These are phyloP conservation scores for Plagodis dolabraria DNA, from an alignment of 2,888 invertebrate species.

Conservation along the genomic window DNA sequence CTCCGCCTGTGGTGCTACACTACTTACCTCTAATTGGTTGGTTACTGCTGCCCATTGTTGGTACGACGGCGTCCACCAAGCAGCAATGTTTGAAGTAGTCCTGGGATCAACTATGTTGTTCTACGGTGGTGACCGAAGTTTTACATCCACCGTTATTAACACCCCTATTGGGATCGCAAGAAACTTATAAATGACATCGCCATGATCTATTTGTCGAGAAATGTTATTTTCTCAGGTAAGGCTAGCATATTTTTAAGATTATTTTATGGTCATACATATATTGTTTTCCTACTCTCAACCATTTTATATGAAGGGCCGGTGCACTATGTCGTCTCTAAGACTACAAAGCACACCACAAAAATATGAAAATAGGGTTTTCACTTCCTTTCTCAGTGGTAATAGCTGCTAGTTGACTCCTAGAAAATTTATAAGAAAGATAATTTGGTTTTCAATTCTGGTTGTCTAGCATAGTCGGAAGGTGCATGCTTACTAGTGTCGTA, in stretches of 20 bases:
- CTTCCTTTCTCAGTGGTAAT: background rate
- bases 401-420: background rate
- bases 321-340: too few species aligned
- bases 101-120: constrained; percentile 57
- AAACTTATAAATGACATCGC: constrained; percentile 58
- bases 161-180: constrained; percentile 49
- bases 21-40: constrained; percentile 49
- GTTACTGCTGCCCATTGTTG: constrained; percentile 70
- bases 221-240: constrained; percentile 48
- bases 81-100: constrained; percentile 53
- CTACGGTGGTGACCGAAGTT: constrained; percentile 55
- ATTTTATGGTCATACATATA: constrained; percentile 12
- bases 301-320: too few species aligned
- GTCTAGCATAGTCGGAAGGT: too few species aligned
- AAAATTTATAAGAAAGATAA: too few species aligned
- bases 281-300: too few species aligned
- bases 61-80: constrained; percentile 55
- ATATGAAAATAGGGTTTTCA: too few species aligned
- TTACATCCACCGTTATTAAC: constrained; percentile 51
- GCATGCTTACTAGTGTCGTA: too few species aligned
- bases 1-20: constrained; percentile 61
- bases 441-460: too few species aligned
- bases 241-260: too few species aligned
- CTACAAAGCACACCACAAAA: too few species aligned
- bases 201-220: constrained; percentile 53